Evolutionary conservation across 2,113 vertebrate genomes (phyloP).

Genomic region (Aplodontia rufa): DNA sequence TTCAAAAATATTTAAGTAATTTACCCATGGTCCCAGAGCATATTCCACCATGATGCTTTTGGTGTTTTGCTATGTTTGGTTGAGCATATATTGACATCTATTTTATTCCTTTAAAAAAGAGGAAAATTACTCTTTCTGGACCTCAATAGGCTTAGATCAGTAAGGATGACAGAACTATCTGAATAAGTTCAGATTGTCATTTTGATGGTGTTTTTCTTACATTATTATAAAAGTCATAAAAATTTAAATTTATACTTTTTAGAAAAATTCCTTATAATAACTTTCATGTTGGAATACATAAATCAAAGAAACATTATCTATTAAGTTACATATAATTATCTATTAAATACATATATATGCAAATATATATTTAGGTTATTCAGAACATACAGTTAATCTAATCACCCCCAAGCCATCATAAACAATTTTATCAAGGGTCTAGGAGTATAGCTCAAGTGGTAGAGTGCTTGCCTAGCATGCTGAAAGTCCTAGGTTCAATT

Average conservation of each 20-base stretch:
- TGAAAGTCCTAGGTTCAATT: too few species aligned
- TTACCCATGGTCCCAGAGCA: not conserved
- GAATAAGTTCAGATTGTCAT: constrained; percentile 29
- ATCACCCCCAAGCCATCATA: not conserved
- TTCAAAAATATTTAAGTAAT: not conserved
- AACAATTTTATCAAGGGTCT: not conserved
- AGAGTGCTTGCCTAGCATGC: too few species aligned
- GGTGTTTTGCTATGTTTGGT: not conserved
- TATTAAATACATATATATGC: too few species aligned
- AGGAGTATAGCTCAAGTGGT: too few species aligned
- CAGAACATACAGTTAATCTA: not conserved
- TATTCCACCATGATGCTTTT: not conserved
- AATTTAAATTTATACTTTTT: constrained; percentile 5
- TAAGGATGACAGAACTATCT: not conserved
- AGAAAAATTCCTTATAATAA: constrained; percentile 42
- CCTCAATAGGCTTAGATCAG: not conserved
- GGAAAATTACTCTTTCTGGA: not conserved
- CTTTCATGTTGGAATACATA: not conserved
- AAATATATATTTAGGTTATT: not conserved
- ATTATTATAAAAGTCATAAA: constrained; percentile 22
- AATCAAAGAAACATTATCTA: not conserved
- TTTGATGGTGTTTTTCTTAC: not conserved
- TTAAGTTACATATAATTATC: not conserved
- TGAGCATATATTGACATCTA: not conserved
- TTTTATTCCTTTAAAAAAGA: not conserved